phyloP scores from a whole-genome alignment of 2,113 vertebrate species.

The Nicator chloris region DNA sequence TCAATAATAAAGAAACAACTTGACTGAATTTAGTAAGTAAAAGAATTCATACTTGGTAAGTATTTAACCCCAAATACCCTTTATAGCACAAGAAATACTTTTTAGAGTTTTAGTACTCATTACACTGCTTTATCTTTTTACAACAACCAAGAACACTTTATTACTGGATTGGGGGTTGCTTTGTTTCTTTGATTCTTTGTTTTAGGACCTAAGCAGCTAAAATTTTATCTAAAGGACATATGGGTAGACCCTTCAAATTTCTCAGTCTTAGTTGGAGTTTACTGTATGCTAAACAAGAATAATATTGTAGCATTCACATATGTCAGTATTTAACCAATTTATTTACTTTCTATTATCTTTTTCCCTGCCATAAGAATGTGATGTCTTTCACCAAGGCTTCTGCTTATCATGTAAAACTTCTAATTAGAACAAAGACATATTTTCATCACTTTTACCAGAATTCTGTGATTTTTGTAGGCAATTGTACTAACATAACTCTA shows the following conservation, averaged over 20 bases:
- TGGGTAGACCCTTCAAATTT: neutral
- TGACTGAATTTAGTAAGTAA: neutral
- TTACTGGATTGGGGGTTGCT: neutral
- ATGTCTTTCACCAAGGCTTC: neutral
- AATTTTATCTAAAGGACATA: neutral
- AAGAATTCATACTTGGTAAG: neutral
- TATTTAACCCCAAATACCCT: neutral
- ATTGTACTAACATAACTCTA: neutral
- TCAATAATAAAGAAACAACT: neutral
- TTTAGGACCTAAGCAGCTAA: neutral
- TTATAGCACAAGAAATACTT: neutral
- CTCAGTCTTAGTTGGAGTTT: neutral
- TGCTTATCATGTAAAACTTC: neutral
- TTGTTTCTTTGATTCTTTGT: neutral
- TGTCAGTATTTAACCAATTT: neutral
- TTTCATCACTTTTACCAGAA: slow-evolving; percentile 22
- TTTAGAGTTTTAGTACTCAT: neutral
- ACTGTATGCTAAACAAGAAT: neutral
- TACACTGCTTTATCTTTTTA: neutral
- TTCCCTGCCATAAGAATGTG: neutral
- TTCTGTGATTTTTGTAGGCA: neutral
- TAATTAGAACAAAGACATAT: slow-evolving; percentile 1
- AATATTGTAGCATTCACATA: neutral
- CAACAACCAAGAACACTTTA: neutral
- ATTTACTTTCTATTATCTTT: neutral